Evolutionary conservation across 2,797 vertebrate species (phyloP), one percentile per base, ranked within the genome.

Genomic region (Poeciliopsis paucimaculata): DNA sequence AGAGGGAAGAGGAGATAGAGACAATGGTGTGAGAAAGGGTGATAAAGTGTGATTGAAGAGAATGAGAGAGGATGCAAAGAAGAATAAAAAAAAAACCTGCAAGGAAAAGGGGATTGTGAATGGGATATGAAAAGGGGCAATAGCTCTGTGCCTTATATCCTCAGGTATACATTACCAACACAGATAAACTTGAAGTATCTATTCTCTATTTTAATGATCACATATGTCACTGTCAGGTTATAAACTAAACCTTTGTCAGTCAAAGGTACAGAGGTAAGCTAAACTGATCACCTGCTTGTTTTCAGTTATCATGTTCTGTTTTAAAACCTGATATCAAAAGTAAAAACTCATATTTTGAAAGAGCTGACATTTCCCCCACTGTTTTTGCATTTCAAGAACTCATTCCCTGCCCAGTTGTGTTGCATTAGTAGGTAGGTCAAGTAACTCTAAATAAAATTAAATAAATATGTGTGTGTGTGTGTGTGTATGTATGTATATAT

Each of bases 21-120:
- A 86, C 75, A 79, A 85, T 84, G 80, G 64, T 77, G 82, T 72
- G 81, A 77, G 81, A 86, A 79, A 79, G 64, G 36, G 80, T 89
- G 83, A 89, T 89, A 89, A 88, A 89, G 80, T 83, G 85, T 87
- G 88, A 92, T 91, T 90, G 91, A 88, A 89, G 82, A 76, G 88
- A 90, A 88, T 78, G 82, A 86, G 76, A 80, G 66, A 76, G 39
- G 20, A 76, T 23, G 73, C 49, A 57, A 78, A 45, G 47, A 23
- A 43, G 39, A n/a, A 11, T 36, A 4, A 3, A 20, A 79, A 85
- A 78, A 76, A 39, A 78, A 47, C 74, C 77, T 26, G 66, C 9
- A 47, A 55, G 64, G 23, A 57, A 73, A 45, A 60, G 74, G 20
- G 41, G 78, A 75, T 71, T 53, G 36, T 77, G 49, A 70, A 39